These are phyloP conservation scores for Eospalax fontanierii DNA, from an alignment of 2,797 vertebrate genomes.

Conservation along the genomic window DNA sequence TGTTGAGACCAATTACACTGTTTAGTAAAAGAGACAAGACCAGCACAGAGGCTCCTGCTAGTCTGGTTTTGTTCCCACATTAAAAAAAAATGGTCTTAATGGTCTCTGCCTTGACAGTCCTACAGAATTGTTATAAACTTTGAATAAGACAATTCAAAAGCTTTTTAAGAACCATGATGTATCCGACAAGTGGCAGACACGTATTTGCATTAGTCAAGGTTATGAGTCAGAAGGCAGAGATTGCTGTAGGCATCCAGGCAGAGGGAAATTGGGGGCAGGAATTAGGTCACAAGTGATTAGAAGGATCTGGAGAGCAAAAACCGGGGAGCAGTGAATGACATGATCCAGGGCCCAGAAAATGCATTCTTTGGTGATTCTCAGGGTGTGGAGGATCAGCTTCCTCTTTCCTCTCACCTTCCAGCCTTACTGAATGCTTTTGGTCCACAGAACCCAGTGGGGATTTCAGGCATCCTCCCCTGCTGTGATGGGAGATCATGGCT, in stretches of 20 bases:
- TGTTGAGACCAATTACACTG: neutral
- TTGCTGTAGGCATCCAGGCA: neutral
- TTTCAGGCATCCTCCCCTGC: neutral
- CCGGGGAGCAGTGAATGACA: neutral
- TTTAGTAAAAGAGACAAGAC: constrained; percentile 32
- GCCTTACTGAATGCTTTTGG: neutral
- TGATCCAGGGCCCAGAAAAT: neutral
- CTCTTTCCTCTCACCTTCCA: neutral
- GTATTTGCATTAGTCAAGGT: neutral
- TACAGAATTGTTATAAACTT: constrained; percentile 15
- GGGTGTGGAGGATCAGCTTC: too few relatives aligned
- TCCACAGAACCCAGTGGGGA: neutral
- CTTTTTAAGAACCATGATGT: neutral
- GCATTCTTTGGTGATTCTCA: neutral
- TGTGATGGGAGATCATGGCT: neutral
- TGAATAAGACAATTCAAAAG: constrained; percentile 32
- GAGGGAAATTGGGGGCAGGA: neutral
- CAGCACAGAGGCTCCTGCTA: neutral
- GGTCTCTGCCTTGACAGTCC: neutral
- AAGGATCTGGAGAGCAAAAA: neutral
- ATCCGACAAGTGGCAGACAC: neutral
- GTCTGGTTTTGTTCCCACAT: neutral
- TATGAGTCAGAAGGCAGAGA: constrained; percentile 17
- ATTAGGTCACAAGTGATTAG: neutral
- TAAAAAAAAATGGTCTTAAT: neutral